Conservation (phyloP, 2,888 invertebrate genomes). For the Electrophaes corylata region DNA sequence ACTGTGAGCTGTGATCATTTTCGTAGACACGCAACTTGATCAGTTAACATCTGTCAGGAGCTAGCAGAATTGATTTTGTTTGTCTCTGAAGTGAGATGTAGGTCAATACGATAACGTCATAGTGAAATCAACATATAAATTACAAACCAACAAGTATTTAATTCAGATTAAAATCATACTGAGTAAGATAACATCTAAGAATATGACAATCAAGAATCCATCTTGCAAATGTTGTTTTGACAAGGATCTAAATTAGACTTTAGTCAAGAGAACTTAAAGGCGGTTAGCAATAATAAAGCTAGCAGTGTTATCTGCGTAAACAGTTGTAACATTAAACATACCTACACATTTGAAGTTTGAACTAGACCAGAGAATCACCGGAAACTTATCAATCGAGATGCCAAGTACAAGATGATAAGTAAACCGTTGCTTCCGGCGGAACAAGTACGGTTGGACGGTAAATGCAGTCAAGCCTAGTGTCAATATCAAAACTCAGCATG, state of each 20-base stretch:
- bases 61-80: slow-evolving; percentile 42
- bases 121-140: slow-evolving; percentile 28
- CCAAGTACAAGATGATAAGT: slow-evolving; percentile 52
- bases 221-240: neutral
- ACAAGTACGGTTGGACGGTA: slow-evolving; percentile 32
- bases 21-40: slow-evolving; percentile 42
- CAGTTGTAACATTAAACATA: slow-evolving; percentile 44
- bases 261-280: neutral
- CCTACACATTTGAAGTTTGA: slow-evolving; percentile 40
- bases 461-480: slow-evolving; percentile 39
- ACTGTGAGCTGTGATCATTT: slow-evolving; percentile 41
- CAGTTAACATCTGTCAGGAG: slow-evolving; percentile 44
- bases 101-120: slow-evolving; percentile 38
- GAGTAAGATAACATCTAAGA: slow-evolving; percentile 11
- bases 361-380: slow-evolving; percentile 44
- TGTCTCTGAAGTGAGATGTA: slow-evolving; percentile 30
- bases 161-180: slow-evolving; percentile 15
- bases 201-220: slow-evolving; percentile 10
- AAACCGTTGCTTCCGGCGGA: slow-evolving; percentile 57
- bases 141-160: slow-evolving; percentile 16
- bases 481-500: slow-evolving; percentile 50
- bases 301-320: slow-evolving; percentile 37
- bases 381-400: slow-evolving; percentile 57
- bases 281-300: slow-evolving; percentile 11
- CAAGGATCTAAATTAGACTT: neutral